Evolutionary conservation across 2,888 invertebrate genomes (phyloP).

Genomic region (Odontocerum albicorne): DNA sequence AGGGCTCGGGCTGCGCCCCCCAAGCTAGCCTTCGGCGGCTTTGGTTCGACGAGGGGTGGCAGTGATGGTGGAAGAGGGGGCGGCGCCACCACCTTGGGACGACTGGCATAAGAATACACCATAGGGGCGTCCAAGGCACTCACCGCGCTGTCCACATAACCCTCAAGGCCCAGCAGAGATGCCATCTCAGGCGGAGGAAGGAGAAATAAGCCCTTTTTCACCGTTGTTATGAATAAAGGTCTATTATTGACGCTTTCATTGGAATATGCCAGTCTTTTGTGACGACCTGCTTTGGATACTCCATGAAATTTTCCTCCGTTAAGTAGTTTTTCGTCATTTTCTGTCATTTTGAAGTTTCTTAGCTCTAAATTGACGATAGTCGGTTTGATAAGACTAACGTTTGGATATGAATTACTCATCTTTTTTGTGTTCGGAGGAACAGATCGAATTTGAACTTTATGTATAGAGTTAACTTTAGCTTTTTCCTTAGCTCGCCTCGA

Average conservation of each 20-base stretch:
- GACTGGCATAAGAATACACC: conserved; percentile 68
- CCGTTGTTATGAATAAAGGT: conserved; percentile 78
- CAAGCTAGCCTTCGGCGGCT: conserved; percentile 36
- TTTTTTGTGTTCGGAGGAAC: conserved; percentile 33
- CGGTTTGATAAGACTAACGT: conserved; percentile 38
- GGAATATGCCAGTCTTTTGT: conserved; percentile 27
- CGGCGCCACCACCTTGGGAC: conserved; percentile 52
- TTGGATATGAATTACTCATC: conserved; percentile 46
- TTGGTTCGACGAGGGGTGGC: not conserved
- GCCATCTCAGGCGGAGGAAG: conserved; percentile 76
- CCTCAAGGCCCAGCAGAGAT: conserved; percentile 60
- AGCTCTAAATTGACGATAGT: conserved; percentile 31
- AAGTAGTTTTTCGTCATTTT: conserved; percentile 14
- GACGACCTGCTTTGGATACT: conserved; percentile 33
- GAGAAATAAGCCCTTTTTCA: conserved; percentile 76
- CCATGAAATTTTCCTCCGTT: conserved; percentile 10
- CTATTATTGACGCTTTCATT: conserved; percentile 40
- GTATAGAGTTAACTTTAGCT: conserved; percentile 27
- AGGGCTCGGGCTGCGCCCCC: conserved; percentile 36
- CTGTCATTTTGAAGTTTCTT: conserved; percentile 38
- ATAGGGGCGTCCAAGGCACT: conserved; percentile 46
- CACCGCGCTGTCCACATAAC: conserved; percentile 46
- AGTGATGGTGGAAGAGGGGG: conserved; percentile 30
- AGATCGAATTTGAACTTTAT: conserved; percentile 19
- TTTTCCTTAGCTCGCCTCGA: conserved; percentile 37